A percentile compares a stretch with the other conserved stretches of the same genome.
Conservation (phyloP, 2,797 vertebrate genomes). For the Naso thynnoides region DNA sequence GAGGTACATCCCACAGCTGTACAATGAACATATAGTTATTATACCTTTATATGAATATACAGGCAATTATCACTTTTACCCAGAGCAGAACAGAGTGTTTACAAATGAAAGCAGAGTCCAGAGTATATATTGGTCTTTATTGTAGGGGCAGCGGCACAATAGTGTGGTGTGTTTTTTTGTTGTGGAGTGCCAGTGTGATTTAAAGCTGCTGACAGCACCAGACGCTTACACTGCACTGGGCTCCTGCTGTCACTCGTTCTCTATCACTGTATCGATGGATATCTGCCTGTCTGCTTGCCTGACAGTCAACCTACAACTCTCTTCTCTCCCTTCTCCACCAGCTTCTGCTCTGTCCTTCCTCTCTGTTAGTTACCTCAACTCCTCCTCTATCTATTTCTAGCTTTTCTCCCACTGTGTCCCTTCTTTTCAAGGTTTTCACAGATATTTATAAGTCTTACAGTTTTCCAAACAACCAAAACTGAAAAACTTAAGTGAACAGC, state of each 20-base stretch:
- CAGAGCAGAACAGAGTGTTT: conserved; percentile 65
- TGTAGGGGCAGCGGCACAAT: conserved; percentile 85
- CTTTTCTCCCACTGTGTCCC: not conserved
- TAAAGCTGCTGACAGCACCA: conserved; percentile 93
- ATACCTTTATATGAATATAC: not conserved
- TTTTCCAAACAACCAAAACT: not conserved
- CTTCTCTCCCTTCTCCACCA: conserved; percentile 15
- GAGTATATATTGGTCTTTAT: conserved; percentile 79
- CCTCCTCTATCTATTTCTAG: conserved; percentile 15
- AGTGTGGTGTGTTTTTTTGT: conserved; percentile 80
- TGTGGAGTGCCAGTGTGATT: conserved; percentile 89
- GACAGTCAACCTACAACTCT: conserved; percentile 49
- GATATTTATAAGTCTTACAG: not conserved
- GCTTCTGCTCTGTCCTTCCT: conserved; percentile 4
- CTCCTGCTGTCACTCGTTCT: conserved; percentile 84
- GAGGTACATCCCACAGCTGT: not conserved
- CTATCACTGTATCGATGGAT: conserved; percentile 89
- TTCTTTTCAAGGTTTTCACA: conserved; percentile 3
- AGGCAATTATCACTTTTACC: conserved; percentile 23
- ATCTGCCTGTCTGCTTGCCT: conserved; percentile 86
- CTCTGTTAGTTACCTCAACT: conserved; percentile 12
- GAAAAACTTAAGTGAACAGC: not conserved
- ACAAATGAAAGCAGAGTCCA: conserved; percentile 77
- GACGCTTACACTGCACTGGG: conserved; percentile 89
- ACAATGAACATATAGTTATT: not conserved